Percentiles rank a stretch among this genome's conserved stretches.
Conservation (phyloP, 2,888 invertebrate species). For the Portevinia maculata region DNA sequence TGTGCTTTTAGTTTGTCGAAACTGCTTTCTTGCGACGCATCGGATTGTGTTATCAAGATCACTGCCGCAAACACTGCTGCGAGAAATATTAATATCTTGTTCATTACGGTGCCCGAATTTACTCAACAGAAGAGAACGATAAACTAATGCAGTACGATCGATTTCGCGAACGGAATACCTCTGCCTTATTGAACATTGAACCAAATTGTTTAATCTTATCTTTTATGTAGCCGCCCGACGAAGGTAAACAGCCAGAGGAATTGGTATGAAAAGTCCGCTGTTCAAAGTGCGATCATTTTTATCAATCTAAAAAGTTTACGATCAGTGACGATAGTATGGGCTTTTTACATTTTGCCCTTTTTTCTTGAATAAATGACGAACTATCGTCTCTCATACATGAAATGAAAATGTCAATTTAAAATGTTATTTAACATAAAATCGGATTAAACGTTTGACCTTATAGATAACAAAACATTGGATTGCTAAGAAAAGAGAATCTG, state of each 20-base stretch:
- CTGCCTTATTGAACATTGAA: slow-evolving; percentile 51
- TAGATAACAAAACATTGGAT: too few relatives aligned
- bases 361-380: too few relatives aligned
- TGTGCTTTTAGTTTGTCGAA: slow-evolving; percentile 77
- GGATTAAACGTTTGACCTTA: too few relatives aligned
- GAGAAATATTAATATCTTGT: slow-evolving; percentile 37
- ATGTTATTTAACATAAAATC: too few relatives aligned
- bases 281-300: slow-evolving; percentile 4
- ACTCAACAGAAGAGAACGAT: slow-evolving; percentile 27
- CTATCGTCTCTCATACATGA: too few relatives aligned
- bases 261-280: background rate
- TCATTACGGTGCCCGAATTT: slow-evolving; percentile 27
- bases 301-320: slow-evolving; percentile 29
- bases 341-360: too few relatives aligned
- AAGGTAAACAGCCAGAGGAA: slow-evolving; percentile 4
- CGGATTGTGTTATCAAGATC: slow-evolving; percentile 22
- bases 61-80: slow-evolving; percentile 14
- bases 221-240: slow-evolving; percentile 7
- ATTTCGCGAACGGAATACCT: slow-evolving; percentile 11
- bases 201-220: slow-evolving; percentile 59
- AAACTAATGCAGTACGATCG: background rate
- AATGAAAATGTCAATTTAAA: too few relatives aligned
- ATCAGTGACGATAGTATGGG: background rate
- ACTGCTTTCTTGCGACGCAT: slow-evolving; percentile 72
- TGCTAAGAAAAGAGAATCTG: too few relatives aligned